Conservation (phyloP, 2,888 invertebrate genomes). For the Panzeria rudis region DNA sequence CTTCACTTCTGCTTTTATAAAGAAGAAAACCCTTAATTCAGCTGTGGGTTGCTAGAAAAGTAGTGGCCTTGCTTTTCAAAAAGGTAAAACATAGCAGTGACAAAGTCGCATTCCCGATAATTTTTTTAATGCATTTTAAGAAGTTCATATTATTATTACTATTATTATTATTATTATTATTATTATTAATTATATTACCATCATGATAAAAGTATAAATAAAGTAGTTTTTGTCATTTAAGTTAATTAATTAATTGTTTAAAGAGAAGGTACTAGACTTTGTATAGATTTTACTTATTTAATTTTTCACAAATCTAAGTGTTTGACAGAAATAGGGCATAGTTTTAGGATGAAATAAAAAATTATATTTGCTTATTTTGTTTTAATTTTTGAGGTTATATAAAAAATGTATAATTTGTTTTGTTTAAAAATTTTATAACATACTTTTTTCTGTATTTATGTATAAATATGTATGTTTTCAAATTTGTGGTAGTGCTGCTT, state of each 20-base stretch:
- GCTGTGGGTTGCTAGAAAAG: too few species aligned
- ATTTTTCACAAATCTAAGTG: constrained; percentile 1
- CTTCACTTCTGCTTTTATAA: too few species aligned
- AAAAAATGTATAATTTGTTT: constrained; percentile 26
- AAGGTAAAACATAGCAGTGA: background rate
- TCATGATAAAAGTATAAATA: background rate
- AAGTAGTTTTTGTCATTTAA: constrained; percentile 11
- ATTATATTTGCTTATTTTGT: background rate
- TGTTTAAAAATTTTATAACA: constrained; percentile 1
- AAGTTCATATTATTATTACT: background rate
- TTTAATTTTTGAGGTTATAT: constrained; percentile 7
- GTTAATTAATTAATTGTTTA: background rate
- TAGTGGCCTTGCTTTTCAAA: too few species aligned
- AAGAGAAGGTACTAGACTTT: constrained; percentile 19
- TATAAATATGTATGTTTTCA: constrained; percentile 17
- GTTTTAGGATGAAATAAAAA: background rate
- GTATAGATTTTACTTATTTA: background rate
- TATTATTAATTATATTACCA: constrained; percentile 1
- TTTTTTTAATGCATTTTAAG: background rate
- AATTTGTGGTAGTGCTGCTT: constrained; percentile 69
- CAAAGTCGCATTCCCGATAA: background rate
- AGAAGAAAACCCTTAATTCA: too few species aligned
- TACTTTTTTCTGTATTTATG: constrained; percentile 13
- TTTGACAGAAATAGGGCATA: constrained; percentile 2
- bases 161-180: constrained; percentile 2